Evolutionary conservation across 2,888 invertebrate species (phyloP).

Genomic region (Melikaiella ostensackeni): DNA sequence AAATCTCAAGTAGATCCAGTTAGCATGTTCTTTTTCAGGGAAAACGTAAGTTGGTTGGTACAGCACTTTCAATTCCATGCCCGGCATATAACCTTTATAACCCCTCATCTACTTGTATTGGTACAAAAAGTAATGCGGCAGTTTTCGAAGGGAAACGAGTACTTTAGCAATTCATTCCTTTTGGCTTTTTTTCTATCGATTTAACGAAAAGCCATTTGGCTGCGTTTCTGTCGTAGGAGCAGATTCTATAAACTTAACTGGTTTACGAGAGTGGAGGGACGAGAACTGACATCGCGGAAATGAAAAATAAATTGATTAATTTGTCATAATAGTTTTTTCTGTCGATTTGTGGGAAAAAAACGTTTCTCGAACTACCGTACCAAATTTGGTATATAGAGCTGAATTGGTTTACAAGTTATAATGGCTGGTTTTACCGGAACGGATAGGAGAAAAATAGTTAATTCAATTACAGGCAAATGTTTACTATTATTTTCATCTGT

Average conservation of each 20-base stretch:
- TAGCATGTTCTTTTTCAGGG: not conserved
- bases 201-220: not conserved
- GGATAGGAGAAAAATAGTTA: too few relatives aligned
- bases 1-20: not conserved
- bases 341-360: too few relatives aligned
- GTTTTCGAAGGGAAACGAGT: not conserved
- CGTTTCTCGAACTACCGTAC: too few relatives aligned
- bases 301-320: slow-evolving; percentile 4
- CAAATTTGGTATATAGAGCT: too few relatives aligned
- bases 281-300: not conserved
- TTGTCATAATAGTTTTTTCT: too few relatives aligned
- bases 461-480: too few relatives aligned
- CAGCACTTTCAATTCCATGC: too few relatives aligned
- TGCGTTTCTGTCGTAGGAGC: not conserved
- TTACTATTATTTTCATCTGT: too few relatives aligned
- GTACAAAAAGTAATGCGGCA: not conserved
- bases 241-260: not conserved
- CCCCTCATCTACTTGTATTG: not conserved
- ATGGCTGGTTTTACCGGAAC: too few relatives aligned
- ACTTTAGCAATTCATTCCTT: slow-evolving; percentile 2
- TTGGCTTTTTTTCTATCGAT: not conserved
- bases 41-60: not conserved
- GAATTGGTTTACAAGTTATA: too few relatives aligned
- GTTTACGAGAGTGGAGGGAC: not conserved
- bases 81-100: too few relatives aligned